These are phyloP conservation scores for Vespertilio murinus DNA, from an alignment of 2,797 vertebrate genomes.

Conservation along the genomic window DNA sequence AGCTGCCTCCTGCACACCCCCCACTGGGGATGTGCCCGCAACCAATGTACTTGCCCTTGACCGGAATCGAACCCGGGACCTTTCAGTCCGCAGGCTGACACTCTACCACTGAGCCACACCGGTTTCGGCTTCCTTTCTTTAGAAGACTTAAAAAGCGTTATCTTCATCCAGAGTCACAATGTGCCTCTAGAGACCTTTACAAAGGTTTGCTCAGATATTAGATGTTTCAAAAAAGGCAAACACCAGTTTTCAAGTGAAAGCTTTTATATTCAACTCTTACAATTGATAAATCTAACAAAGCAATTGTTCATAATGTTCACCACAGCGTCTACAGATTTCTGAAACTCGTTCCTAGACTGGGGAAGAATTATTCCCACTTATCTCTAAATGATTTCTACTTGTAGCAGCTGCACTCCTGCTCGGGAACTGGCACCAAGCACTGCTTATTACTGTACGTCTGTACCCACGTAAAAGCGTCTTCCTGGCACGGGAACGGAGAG, in stretches of 20 bases:
- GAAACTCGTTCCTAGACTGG: background rate
- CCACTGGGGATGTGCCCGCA: no score
- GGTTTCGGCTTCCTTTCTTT: constrained; percentile 16
- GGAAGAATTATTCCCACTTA: background rate
- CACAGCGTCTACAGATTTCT: background rate
- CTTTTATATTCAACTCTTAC: background rate
- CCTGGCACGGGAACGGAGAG: background rate
- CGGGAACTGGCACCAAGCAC: background rate
- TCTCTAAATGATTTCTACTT: background rate
- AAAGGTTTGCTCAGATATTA: background rate
- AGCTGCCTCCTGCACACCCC: no score
- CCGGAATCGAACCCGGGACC: no score
- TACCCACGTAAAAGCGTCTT: background rate
- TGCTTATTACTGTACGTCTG: background rate
- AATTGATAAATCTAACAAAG: constrained; percentile 19
- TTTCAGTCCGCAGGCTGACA: no score
- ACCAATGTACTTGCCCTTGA: no score
- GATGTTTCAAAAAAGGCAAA: constrained; percentile 27
- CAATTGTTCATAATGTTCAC: background rate
- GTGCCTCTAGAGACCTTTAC: constrained; percentile 69
- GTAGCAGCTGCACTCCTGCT: background rate
- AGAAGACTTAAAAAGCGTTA: background rate
- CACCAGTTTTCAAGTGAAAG: background rate
- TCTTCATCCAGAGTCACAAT: constrained; percentile 74
- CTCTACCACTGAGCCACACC: no score